Evolutionary conservation across 64 coral and sea anemone genomes (phyloP), one percentile per base, ranked within the genome.

Genomic region (Pocillopora damicornis): DNA sequence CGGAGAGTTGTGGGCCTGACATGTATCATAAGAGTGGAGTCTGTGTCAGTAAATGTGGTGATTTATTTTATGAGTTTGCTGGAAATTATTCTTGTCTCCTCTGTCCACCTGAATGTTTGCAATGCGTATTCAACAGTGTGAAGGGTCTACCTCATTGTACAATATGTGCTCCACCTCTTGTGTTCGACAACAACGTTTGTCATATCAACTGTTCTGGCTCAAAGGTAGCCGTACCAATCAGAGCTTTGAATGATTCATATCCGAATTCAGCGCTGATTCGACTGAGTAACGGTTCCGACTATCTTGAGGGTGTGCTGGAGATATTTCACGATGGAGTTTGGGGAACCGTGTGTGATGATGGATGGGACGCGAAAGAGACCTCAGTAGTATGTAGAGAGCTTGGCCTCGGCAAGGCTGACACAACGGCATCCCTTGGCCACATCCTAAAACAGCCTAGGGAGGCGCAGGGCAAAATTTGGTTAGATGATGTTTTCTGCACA

Each of bases 311-410:
- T 9, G 51, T 89, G 16, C 58, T 97, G 20, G 88, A 97, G 69
- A 76, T 97, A 34, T 88, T 76, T 11, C 84, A 97, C 37, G 51
- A 93, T 63, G 94, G 94, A 68, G 59, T 83, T 22, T 97, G 94
- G 94, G 94, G 94, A 10, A 97, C 94, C 1, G 88, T 97, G 26
- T 97, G 94, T 77, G 94, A 97, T 25, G 94, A 97, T 61, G 86
- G 88, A 5, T 97, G 94, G 94, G 91, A 87, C 38, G 37, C 15
- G 1, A 75, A 35, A 17, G 91, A 97, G 37, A 76, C 60, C 12
- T 15, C 36, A 20, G 94, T 97, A 1, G 91, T 90, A 2, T 97
- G 94, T 17, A 93, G 78, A 79, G 82, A 76, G 23, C 75, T 88
- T 17, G 75, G 74, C 16, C 73, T 88, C 13, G 86, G 86, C 25